Base-by-base conservation (phyloP, 2,888 invertebrate genomes). In the Drosophila limbata region DNA sequence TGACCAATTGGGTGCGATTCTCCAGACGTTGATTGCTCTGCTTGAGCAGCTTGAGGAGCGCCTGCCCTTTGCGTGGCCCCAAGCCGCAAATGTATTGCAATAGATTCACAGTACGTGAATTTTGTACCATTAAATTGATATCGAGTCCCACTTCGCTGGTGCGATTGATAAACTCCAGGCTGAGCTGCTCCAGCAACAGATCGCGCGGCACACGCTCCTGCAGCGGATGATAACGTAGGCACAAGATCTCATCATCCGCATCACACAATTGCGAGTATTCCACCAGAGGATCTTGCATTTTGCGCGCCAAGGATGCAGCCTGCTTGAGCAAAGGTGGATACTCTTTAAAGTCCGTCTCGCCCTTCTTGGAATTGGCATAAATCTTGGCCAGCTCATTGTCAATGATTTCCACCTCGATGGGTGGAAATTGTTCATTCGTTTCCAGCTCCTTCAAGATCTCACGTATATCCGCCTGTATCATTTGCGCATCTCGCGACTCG, bases 111-210 rank as follows among this genome's bases (percentile, higher is more conserved):
- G 97, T 97, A 84, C 99, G 96, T 0, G 97, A 95, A 67, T 97
- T 97, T 70, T 97, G 95, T 0, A 99, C 96, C 0, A 98, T 97
- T 87, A 97, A 94, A 91, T 99, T 99, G 10, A 99, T 95, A 90
- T 99, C 99, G 0, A 99, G 98, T 8, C 99, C 99, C 1, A 99
- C 99, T 94, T 99, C 99, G 91, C 99, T 99, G 0, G 98, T 97
- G 59, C 98, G 94, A 91, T 98, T 99, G 2, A 99, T 97, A 89
- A 97, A 97, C 93, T 99, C 98, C 60, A 98, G 93, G 74, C 96
- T 95, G 5, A 99, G 94, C 39, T 96, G 96, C 85, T 97, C 97
- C 3, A 97, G 92, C 47, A 99, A 93, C 56, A 97, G 97, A 64
- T 99, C 98, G 90, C 97, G 97, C 0, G 95, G 92, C 65, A 97